These are phyloP conservation scores for Penelope pileata DNA, from an alignment of 2,113 vertebrate genomes.

Conservation along the genomic window DNA sequence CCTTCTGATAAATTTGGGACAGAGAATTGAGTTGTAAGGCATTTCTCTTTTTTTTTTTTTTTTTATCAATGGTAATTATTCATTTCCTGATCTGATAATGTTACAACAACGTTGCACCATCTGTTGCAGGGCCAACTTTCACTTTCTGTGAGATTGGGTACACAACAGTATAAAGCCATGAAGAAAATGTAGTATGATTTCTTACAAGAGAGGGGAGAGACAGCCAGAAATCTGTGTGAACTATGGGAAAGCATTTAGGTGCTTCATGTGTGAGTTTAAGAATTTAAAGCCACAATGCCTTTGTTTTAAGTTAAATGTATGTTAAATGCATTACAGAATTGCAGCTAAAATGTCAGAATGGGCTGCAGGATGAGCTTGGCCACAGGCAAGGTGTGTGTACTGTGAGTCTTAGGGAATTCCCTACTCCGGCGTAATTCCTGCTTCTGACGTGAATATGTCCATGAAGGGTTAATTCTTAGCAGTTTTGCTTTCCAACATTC, in stretches of 20 bases:
- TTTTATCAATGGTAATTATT: not conserved
- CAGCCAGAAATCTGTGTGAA: not conserved
- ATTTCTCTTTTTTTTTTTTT: not conserved
- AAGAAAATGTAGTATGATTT: not conserved
- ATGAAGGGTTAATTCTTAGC: not conserved
- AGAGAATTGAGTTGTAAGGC: not conserved
- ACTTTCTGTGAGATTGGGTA: not conserved
- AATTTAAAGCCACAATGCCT: not conserved
- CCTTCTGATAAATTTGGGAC: slow-evolving; percentile 8
- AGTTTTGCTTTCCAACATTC: not conserved
- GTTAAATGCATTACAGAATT: not conserved
- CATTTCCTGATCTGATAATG: not conserved
- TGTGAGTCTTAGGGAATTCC: not conserved
- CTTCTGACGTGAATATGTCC: not conserved
- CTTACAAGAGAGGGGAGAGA: not conserved
- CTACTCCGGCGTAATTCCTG: not conserved
- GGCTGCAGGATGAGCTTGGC: not conserved
- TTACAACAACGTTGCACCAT: not conserved
- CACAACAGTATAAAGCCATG: not conserved
- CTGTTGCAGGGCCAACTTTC: not conserved
- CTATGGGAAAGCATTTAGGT: not conserved
- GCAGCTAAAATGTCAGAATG: not conserved
- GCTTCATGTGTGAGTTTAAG: not conserved
- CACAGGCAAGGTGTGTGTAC: not conserved
- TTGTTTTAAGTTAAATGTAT: not conserved